A percentile compares a stretch with the other conserved stretches of the same genome.
Evolutionary conservation across 2,888 invertebrate genomes (phyloP).

Genomic region (Idaea dimidiata): DNA sequence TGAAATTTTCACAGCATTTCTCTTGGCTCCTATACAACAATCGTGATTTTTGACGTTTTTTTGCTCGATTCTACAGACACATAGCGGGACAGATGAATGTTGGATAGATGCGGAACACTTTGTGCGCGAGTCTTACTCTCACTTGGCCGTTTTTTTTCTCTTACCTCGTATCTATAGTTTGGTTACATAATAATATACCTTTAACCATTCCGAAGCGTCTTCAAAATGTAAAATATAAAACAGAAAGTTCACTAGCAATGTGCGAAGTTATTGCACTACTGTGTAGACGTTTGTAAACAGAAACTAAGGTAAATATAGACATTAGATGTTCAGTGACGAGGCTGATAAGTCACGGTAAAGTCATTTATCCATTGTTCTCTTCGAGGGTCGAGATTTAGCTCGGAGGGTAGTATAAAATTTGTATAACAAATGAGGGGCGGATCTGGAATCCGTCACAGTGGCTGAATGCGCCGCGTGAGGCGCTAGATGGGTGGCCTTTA

Average conservation of each 20-base stretch:
- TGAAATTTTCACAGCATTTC: too few species aligned
- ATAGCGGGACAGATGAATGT: too few species aligned
- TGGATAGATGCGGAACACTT: too few species aligned
- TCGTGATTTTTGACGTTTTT: too few species aligned
- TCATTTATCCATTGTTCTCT: conserved; percentile 52
- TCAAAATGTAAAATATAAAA: background rate
- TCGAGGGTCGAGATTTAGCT: conserved; percentile 60
- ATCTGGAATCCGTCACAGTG: conserved; percentile 77
- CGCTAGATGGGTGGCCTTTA: conserved; percentile 72
- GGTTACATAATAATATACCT: too few species aligned
- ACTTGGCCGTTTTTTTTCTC: too few species aligned
- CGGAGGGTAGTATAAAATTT: conserved; percentile 80
- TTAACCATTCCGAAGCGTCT: background rate
- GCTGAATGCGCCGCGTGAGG: conserved; percentile 66
- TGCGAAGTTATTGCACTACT: background rate
- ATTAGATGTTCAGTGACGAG: conserved; percentile 17
- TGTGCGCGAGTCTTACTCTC: too few species aligned
- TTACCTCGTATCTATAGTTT: too few species aligned
- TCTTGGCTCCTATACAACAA: too few species aligned
- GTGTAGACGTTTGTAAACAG: background rate
- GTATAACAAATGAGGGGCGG: conserved; percentile 81
- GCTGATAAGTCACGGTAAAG: conserved; percentile 31
- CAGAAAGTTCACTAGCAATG: background rate
- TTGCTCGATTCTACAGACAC: too few species aligned
- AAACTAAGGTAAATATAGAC: conserved; percentile 18